A percentile compares a stretch with the other conserved stretches of the same genome.
Evolutionary conservation across 2,797 vertebrate genomes (phyloP).

Genomic region (Phrynocephalus vlangalii): DNA sequence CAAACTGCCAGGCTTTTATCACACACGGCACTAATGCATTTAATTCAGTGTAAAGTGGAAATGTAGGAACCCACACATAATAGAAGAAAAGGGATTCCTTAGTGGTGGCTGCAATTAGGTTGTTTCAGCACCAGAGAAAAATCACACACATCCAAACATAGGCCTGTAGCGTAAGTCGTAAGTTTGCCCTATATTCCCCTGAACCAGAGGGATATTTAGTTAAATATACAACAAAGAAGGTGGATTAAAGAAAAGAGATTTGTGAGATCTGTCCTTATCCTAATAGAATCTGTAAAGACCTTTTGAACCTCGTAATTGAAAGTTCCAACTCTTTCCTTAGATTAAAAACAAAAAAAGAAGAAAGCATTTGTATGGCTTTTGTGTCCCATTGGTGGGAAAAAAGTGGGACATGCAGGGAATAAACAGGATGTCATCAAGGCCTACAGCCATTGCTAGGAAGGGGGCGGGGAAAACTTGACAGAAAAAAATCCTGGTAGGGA

Average conservation of each 20-base stretch:
- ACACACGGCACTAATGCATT: not conserved
- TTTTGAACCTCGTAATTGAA: not conserved
- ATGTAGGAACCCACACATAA: constrained; percentile 1
- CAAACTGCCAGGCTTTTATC: not conserved
- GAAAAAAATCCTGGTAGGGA: constrained; percentile 13
- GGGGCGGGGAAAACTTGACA: not conserved
- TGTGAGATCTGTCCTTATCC: constrained; percentile 38
- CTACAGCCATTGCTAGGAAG: constrained; percentile 50
- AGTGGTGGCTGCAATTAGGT: not conserved
- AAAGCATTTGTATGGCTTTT: constrained; percentile 35
- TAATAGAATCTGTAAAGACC: constrained; percentile 30
- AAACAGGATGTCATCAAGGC: not conserved
- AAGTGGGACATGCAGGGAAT: constrained; percentile 9
- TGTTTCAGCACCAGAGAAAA: constrained; percentile 45
- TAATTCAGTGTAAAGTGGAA: not conserved
- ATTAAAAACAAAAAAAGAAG: not conserved
- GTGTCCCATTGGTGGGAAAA: not conserved
- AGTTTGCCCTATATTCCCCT: constrained; percentile 54
- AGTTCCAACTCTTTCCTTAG: not conserved
- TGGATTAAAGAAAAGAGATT: constrained; percentile 30
- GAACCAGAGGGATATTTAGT: constrained; percentile 55
- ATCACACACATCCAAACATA: not conserved
- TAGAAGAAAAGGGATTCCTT: not conserved
- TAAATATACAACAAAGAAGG: constrained; percentile 52
- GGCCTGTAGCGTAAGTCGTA: constrained; percentile 44